These are phyloP conservation scores for Caenorhabditis doughertyi DNA, from an alignment of 2,888 invertebrate species.

Conservation along the genomic window DNA sequence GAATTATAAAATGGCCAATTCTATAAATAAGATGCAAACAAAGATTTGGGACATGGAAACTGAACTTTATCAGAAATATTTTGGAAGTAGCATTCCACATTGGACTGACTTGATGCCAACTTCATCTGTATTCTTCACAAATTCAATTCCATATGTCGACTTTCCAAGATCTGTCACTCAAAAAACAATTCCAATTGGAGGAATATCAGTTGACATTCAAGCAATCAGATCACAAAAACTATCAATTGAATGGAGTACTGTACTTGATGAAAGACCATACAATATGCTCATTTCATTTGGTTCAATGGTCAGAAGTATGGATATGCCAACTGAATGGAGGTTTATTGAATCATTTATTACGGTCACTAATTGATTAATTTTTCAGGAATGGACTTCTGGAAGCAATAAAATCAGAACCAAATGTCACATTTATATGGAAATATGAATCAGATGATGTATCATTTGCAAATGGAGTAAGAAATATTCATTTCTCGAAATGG, in stretches of 20 bases:
- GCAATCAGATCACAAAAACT: constrained; percentile 26
- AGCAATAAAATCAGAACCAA: too few species aligned
- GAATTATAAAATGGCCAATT: too few species aligned
- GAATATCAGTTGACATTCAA: constrained; percentile 56
- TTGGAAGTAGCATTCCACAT: constrained; percentile 17
- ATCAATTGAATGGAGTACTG: constrained; percentile 6
- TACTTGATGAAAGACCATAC: constrained; percentile 1
- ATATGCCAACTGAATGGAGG: constrained; percentile 53
- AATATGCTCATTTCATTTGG: constrained; percentile 56
- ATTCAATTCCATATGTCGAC: constrained; percentile 61
- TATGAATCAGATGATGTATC: too few species aligned
- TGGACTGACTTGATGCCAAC: constrained; percentile 39
- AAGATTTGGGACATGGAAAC: constrained; percentile 39
- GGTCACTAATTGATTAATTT: too few species aligned
- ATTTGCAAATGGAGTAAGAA: too few species aligned
- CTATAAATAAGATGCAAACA: too few species aligned
- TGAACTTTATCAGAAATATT: not conserved
- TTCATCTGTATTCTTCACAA: constrained; percentile 47
- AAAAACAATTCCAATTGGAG: constrained; percentile 58
- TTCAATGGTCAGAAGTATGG: constrained; percentile 17
- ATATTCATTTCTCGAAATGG: too few species aligned
- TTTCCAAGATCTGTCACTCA: constrained; percentile 58
- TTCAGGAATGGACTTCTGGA: too few species aligned
- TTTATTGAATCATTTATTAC: too few species aligned
- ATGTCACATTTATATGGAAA: too few species aligned